Percentiles rank a stretch among this genome's conserved stretches.
These are phyloP conservation scores for Myripristis jacobus DNA, from an alignment of 2,797 vertebrate species.

Conservation along the genomic window DNA sequence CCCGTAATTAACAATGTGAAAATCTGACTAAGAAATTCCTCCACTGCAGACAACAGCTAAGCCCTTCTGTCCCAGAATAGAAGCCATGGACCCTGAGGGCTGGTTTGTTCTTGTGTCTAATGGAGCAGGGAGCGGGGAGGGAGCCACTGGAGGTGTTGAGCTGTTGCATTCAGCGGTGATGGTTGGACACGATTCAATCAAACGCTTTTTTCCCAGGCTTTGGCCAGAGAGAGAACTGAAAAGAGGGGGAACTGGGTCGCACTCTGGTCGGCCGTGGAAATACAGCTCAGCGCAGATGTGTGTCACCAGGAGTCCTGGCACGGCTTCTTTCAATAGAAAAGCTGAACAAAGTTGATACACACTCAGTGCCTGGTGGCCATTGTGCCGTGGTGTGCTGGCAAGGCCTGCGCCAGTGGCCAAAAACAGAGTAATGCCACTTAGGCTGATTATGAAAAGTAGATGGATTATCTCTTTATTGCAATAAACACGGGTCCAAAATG, in stretches of 20 bases:
- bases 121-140: conserved; percentile 14
- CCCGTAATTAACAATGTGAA: conserved; percentile 67
- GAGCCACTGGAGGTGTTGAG: conserved; percentile 11
- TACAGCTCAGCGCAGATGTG: conserved; percentile 79
- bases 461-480: conserved; percentile 61
- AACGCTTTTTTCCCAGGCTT: conserved; percentile 58
- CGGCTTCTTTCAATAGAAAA: conserved; percentile 70
- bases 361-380: conserved; percentile 72
- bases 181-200: conserved; percentile 47
- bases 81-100: conserved; percentile 16
- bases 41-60: conserved; percentile 42
- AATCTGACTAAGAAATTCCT: conserved; percentile 67
- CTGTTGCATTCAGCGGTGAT: conserved; percentile 27
- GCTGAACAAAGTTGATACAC: conserved; percentile 65
- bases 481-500: conserved; percentile 10
- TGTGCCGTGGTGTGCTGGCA: conserved; percentile 55
- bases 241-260: conserved; percentile 68
- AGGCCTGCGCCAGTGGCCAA: conserved; percentile 36
- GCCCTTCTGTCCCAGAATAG: conserved; percentile 50
- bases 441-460: conserved; percentile 49
- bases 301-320: conserved; percentile 77
- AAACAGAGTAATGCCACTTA: conserved; percentile 53
- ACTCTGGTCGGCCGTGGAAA: conserved; percentile 73
- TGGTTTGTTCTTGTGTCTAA: conserved; percentile 13
- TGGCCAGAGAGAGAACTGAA: conserved; percentile 30